Conservation (phyloP, 2,888 invertebrate species). For the Plutella xylostella region DNA sequence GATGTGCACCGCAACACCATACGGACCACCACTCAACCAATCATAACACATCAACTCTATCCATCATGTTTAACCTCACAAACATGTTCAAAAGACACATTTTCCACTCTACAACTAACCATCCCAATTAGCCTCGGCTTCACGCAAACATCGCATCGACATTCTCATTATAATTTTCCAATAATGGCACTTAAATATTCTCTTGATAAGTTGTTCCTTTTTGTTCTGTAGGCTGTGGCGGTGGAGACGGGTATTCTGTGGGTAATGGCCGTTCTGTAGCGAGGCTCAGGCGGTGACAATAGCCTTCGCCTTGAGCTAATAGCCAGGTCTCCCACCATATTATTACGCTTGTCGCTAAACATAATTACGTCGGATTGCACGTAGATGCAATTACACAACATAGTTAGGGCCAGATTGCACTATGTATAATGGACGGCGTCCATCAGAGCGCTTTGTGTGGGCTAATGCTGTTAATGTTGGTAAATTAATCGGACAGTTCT, state of each 20-base stretch:
- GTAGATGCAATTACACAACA: constrained; percentile 44
- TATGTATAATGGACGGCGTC: neutral
- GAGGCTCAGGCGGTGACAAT: constrained; percentile 16
- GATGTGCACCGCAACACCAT: no score
- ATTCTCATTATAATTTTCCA: neutral
- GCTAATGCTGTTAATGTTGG: neutral
- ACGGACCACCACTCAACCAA: no score
- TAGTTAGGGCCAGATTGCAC: constrained; percentile 13
- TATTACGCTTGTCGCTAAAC: constrained; percentile 46
- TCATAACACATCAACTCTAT: no score
- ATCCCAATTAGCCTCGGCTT: neutral
- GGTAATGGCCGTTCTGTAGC: neutral
- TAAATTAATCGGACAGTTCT: no score
- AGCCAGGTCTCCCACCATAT: constrained; percentile 29
- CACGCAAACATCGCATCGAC: no score
- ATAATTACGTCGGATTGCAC: constrained; percentile 55
- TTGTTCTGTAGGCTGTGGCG: no score
- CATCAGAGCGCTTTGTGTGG: constrained; percentile 1
- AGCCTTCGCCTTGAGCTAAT: constrained; percentile 38
- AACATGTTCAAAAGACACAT: no score
- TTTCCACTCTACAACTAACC: neutral
- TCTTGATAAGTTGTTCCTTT: no score
- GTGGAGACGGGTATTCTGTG: no score
- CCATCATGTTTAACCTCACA: no score
- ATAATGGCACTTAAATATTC: no score